Evolutionary conservation across 2,797 vertebrate species (phyloP), one percentile per base, ranked within the genome.

Genomic region (Mareca strepera): DNA sequence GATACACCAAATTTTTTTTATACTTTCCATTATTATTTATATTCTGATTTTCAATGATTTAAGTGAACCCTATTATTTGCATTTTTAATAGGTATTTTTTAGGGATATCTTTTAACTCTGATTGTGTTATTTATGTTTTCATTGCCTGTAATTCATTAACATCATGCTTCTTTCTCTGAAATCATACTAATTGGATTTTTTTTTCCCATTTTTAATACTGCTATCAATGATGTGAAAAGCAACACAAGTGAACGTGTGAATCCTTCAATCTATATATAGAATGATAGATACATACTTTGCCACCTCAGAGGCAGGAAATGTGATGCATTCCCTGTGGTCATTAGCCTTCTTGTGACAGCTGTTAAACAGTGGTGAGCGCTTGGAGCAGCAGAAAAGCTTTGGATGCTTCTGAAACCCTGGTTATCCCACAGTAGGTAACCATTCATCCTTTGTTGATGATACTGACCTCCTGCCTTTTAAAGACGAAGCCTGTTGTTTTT

Each of bases 401-500:
- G 43, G 39, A 79, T 85, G 37, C 23, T 78, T 76, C 31, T 63
- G 69, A 81, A 83, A 62, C 13, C 8, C 22, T 29, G 21, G 31
- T 60, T 93, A 73, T 83, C 18, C 55, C 53, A 1, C 78, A 52
- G 33, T 23, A 73, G 50, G 43, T 17, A 82, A 28, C 35, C 21
- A 79, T 90, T 96, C 82, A 92, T 93, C 44, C 26, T 80, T 74
- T 84, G 23, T 63, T 90, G 87, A 96, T 92, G 91, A 82, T 79
- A 21, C 17, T 39, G 78, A 60, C 82, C 39, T 64, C 91, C 75
- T 91, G 70, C 59, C 75, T 78, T 28, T 28, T 59, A 82, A 43
- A 86, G 79, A 88, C 17, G 33, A 78, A 84, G 43, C n/a, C 46
- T 0, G 1, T 35, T 10, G 39, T 7, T 93, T 94, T 90, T 74